Percentiles rank a stretch among this genome's conserved stretches.
Conservation (phyloP, 2,113 vertebrate species). For the Ahaetulla prasina region DNA sequence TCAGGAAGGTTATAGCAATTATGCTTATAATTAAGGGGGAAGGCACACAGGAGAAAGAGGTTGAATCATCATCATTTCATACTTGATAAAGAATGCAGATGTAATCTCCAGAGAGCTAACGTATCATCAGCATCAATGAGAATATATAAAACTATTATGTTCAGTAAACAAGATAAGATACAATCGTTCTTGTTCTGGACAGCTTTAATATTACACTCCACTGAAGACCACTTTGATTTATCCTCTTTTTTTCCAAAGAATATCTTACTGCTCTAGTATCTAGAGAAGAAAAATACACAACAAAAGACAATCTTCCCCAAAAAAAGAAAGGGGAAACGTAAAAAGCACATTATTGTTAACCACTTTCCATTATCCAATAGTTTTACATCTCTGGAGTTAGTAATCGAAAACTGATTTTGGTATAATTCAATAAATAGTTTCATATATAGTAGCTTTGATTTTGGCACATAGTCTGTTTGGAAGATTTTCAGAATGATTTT, state of each 20-base stretch:
- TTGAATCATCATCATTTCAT: conserved; percentile 2
- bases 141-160: neutral
- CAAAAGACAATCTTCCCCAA: neutral
- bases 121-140: neutral
- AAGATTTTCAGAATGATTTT: neutral
- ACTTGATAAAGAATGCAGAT: conserved; percentile 9
- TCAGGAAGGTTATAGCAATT: neutral
- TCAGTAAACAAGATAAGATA: neutral
- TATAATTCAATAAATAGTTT: neutral
- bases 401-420: neutral
- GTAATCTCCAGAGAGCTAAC: neutral
- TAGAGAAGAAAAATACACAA: neutral
- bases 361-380: neutral
- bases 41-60: neutral
- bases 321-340: neutral
- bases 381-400: neutral
- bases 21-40: conserved; percentile 15
- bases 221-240: neutral
- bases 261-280: neutral
- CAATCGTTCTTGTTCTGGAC: neutral
- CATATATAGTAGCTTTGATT: neutral
- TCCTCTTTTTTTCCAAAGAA: neutral
- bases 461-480: neutral
- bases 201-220: neutral
- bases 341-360: neutral